phyloP scores from a whole-genome alignment of 2,113 vertebrate species.

The Picathartes gymnocephalus region DNA sequence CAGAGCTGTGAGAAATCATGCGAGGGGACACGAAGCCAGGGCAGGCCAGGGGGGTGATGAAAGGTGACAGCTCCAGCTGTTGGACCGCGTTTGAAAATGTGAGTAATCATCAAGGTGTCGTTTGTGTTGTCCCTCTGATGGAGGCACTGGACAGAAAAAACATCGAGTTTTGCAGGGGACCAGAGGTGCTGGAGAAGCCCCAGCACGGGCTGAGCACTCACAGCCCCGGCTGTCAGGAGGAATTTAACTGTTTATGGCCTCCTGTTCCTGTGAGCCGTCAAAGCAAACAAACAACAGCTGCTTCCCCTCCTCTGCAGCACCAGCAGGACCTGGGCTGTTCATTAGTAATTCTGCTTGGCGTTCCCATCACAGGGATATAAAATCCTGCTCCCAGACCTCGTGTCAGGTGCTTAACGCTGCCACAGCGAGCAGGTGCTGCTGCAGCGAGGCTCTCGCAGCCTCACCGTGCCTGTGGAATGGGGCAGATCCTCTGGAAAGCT shows the following conservation, averaged over 20 bases:
- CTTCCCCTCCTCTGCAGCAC: neutral
- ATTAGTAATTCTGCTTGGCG: neutral
- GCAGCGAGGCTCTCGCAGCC: neutral
- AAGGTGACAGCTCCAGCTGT: slow-evolving; percentile 31
- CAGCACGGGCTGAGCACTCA: neutral
- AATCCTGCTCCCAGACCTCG: neutral
- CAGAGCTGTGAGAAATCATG: neutral
- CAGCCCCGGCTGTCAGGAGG: slow-evolving; percentile 20
- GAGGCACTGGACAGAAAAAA: neutral
- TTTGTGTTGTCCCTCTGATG: neutral
- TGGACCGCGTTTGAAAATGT: slow-evolving; percentile 43
- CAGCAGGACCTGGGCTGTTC: neutral
- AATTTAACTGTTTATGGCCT: slow-evolving; percentile 40
- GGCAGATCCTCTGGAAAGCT: neutral
- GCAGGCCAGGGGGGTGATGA: neutral
- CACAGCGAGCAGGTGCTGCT: neutral
- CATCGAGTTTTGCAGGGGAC: neutral
- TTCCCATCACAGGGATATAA: neutral
- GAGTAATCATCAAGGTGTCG: slow-evolving; percentile 62
- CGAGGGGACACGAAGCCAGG: neutral
- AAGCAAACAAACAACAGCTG: slow-evolving; percentile 40
- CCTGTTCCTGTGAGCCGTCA: neutral
- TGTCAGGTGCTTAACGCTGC: neutral
- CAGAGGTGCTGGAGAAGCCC: neutral
- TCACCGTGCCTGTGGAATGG: rapidly evolving